Evolutionary conservation across 2,113 vertebrate species (phyloP).

Genomic region (Notarius lentiginosus): DNA sequence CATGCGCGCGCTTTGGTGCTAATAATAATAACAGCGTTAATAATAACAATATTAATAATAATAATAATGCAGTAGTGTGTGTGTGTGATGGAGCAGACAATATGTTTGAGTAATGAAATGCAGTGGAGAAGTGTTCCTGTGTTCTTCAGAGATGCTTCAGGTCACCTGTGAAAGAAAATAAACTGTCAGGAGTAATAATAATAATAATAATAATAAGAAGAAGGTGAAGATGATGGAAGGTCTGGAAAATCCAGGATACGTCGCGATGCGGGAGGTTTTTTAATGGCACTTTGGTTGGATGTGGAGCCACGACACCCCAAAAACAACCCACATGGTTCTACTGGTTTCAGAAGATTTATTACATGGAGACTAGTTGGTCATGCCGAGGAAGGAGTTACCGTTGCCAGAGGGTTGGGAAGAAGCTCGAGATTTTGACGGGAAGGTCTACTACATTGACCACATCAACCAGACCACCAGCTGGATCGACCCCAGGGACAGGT

Average conservation of each 20-base stretch:
- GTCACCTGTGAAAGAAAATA: background rate
- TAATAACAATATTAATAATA: background rate
- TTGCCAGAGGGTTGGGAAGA: slow-evolving; percentile 96
- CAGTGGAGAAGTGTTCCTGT: background rate
- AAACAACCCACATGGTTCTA: slow-evolving; percentile 48
- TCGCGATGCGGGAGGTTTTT: slow-evolving; percentile 8
- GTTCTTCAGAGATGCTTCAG: background rate
- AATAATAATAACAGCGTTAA: too few species aligned
- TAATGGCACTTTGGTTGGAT: slow-evolving; percentile 48
- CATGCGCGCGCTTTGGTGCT: background rate
- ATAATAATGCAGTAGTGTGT: background rate
- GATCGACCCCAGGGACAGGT: slow-evolving; percentile 97
- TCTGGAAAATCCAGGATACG: slow-evolving; percentile 43
- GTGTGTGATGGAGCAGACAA: background rate
- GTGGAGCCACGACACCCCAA: slow-evolving; percentile 7
- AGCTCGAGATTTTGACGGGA: slow-evolving; percentile 93
- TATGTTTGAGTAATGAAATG: background rate
- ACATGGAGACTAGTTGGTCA: slow-evolving; percentile 80
- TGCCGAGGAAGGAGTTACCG: slow-evolving; percentile 95
- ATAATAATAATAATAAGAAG: background rate
- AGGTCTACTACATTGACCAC: slow-evolving; percentile 95
- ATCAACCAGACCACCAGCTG: slow-evolving; percentile 89
- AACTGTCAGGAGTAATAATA: background rate
- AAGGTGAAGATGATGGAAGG: slow-evolving; percentile 51
- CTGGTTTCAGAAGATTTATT: slow-evolving; percentile 68